Evolutionary conservation across 2,888 invertebrate genomes (phyloP).

Genomic region (Leucoma salicis): DNA sequence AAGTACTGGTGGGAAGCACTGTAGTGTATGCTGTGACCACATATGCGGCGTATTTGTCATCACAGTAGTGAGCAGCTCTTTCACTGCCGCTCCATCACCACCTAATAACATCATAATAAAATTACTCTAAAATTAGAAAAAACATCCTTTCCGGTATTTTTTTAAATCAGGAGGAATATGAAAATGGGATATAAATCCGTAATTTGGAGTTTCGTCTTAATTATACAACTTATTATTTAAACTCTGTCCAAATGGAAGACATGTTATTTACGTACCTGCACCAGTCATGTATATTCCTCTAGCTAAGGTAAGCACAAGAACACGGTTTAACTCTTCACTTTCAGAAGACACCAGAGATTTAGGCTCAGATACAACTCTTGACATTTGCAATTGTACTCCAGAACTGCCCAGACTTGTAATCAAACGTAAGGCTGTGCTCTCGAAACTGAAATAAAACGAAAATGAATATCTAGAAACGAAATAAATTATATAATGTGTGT

Average conservation of each 20-base stretch:
- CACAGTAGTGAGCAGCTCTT: constrained; percentile 93
- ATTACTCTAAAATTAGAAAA: no score
- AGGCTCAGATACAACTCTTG: constrained; percentile 94
- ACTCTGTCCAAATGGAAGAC: no score
- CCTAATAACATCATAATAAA: constrained; percentile 42
- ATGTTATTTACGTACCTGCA: constrained; percentile 68
- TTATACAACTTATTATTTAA: no score
- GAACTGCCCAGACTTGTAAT: constrained; percentile 96
- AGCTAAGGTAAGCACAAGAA: constrained; percentile 95
- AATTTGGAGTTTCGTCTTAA: no score
- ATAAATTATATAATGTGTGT: no score
- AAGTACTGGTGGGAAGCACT: constrained; percentile 94
- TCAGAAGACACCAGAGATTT: constrained; percentile 96
- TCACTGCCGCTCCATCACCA: constrained; percentile 90
- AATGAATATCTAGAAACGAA: no score
- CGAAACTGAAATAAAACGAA: constrained; percentile 83
- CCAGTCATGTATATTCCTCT: constrained; percentile 97
- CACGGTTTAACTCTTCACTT: constrained; percentile 96
- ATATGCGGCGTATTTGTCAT: constrained; percentile 97
- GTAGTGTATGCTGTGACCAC: constrained; percentile 96
- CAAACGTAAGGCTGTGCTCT: constrained; percentile 92
- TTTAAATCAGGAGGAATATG: no score
- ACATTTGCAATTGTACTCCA: constrained; percentile 96
- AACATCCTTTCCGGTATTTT: no score
- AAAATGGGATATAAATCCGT: no score